These are phyloP conservation scores for Corythoichthys intestinalis DNA, from an alignment of 2,113 vertebrate genomes.

Conservation along the genomic window DNA sequence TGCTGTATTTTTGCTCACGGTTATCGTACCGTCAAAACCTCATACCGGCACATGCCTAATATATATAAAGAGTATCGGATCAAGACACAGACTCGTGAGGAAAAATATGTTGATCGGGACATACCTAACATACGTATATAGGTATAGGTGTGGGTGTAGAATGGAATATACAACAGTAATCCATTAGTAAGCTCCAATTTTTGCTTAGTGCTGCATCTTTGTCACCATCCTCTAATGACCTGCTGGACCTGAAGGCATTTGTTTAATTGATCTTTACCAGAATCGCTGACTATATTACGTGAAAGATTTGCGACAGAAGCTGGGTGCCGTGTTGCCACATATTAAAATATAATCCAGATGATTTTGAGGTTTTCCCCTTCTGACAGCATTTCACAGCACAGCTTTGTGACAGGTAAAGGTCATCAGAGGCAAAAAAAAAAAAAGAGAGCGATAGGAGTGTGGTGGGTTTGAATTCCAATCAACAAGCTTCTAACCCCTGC, in stretches of 20 bases:
- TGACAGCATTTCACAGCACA: constrained; percentile 28
- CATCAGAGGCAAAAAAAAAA: constrained; percentile 10
- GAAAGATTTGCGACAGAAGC: constrained; percentile 5
- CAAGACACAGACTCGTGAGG: too few relatives aligned
- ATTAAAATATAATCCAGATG: constrained; percentile 4
- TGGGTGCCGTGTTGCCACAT: constrained; percentile 18
- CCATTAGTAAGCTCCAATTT: not conserved
- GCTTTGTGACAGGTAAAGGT: constrained; percentile 36
- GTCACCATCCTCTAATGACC: constrained; percentile 1
- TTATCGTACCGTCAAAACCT: too few relatives aligned
- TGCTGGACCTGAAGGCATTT: constrained; percentile 2
- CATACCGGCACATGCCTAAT: too few relatives aligned
- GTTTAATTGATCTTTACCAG: constrained; percentile 17
- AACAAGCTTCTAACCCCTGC: not conserved
- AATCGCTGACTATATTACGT: constrained; percentile 3
- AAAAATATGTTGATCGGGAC: too few relatives aligned
- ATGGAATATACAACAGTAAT: not conserved
- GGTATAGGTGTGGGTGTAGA: too few relatives aligned
- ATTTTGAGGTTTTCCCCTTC: not conserved
- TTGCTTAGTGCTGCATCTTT: constrained; percentile 3
- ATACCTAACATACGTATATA: too few relatives aligned
- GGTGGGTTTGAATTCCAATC: constrained; percentile 13
- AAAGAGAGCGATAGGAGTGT: constrained; percentile 11
- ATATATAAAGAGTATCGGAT: too few relatives aligned
- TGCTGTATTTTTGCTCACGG: too few relatives aligned